Conservation (phyloP, 2,797 vertebrate species). For the Galaxias olidus region DNA sequence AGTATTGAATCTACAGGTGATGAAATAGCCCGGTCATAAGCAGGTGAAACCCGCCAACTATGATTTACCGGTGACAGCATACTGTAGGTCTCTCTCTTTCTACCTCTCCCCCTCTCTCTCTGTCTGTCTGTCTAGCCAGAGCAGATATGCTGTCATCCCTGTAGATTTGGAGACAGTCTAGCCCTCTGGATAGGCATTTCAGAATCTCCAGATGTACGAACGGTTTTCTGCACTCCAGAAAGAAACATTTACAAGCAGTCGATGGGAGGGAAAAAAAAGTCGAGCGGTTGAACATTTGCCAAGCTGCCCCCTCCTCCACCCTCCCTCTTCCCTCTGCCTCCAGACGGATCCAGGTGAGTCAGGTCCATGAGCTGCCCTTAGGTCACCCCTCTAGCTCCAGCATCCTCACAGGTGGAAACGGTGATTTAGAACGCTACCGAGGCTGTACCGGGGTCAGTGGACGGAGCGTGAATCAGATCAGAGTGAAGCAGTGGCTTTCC, state of each 20-base stretch:
- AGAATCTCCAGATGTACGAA: conserved; percentile 60
- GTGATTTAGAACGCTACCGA: conserved; percentile 46
- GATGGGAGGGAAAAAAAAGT: conserved; percentile 34
- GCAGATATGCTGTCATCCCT: conserved; percentile 32
- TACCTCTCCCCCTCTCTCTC: neutral
- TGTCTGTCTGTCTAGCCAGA: neutral
- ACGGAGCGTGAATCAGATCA: conserved; percentile 54
- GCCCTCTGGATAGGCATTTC: conserved; percentile 47
- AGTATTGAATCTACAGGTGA: conserved; percentile 45
- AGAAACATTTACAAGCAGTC: conserved; percentile 36
- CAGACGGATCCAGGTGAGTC: conserved; percentile 17
- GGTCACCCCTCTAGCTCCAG: conserved; percentile 39
- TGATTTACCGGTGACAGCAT: conserved; percentile 58
- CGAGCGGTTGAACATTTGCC: conserved; percentile 37
- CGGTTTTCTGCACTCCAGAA: conserved; percentile 36
- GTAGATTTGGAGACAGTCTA: conserved; percentile 27
- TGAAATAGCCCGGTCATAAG: conserved; percentile 45
- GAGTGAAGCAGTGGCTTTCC: conserved; percentile 12
- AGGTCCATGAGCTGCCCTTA: conserved; percentile 45
- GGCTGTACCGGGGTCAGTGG: conserved; percentile 45
- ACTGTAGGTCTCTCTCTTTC: conserved; percentile 7
- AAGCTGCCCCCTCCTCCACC: conserved; percentile 24
- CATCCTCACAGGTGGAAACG: conserved; percentile 30
- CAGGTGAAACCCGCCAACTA: conserved; percentile 44
- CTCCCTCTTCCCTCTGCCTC: neutral